phyloP scores from a whole-genome alignment of 2,888 invertebrate species.

The Graphium colonna region DNA sequence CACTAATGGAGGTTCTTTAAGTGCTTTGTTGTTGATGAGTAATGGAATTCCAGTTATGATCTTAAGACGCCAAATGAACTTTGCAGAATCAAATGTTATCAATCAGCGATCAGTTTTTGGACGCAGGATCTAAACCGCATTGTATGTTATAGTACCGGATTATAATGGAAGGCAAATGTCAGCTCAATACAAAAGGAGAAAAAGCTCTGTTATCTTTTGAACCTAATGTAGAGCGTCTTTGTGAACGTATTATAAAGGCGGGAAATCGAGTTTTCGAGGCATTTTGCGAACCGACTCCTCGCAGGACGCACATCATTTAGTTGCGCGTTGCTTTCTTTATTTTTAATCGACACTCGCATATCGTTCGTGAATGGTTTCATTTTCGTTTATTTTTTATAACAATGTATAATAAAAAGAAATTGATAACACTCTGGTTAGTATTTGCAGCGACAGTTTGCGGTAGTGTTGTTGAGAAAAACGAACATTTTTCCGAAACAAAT shows the following conservation, averaged over 20 bases:
- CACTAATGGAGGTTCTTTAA: constrained; percentile 33
- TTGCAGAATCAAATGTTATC: constrained; percentile 47
- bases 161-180: constrained; percentile 53
- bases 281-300: constrained; percentile 75
- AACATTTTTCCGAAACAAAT: constrained; percentile 62
- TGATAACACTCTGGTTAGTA: constrained; percentile 43
- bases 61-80: constrained; percentile 44
- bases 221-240: constrained; percentile 67
- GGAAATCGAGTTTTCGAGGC: constrained; percentile 55
- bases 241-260: constrained; percentile 76
- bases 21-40: constrained; percentile 47
- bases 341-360: constrained; percentile 23
- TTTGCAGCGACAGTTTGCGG: constrained; percentile 49
- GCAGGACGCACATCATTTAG: constrained; percentile 64
- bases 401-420: constrained; percentile 51
- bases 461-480: constrained; percentile 47
- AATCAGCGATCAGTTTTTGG: constrained; percentile 43
- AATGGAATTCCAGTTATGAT: constrained; percentile 25
- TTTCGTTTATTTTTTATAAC: constrained; percentile 25
- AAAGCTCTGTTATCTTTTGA: constrained; percentile 74
- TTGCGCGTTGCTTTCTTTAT: constrained; percentile 38
- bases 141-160: constrained; percentile 58
- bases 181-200: constrained; percentile 64
- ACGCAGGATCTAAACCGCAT: constrained; percentile 43
- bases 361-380: constrained; percentile 17